These are phyloP conservation scores for Pardosa pseudoannulata DNA, from an alignment of 2,888 invertebrate species.

Conservation along the genomic window DNA sequence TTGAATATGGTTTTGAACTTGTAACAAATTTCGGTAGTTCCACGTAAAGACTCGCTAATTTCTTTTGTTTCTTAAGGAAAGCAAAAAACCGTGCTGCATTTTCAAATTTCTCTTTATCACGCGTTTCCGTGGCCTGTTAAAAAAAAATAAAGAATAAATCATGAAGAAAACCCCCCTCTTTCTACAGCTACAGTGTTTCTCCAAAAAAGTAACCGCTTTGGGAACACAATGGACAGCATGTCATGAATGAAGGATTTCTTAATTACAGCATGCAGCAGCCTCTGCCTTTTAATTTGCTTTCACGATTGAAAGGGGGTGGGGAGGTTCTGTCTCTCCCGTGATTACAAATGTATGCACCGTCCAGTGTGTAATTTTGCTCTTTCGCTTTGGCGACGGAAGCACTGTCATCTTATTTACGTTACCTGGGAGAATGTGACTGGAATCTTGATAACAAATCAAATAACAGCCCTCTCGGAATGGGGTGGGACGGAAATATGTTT, in stretches of 20 bases:
- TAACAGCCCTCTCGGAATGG: too few species aligned
- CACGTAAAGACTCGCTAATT: too few species aligned
- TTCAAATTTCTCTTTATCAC: too few species aligned
- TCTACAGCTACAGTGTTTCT: too few species aligned
- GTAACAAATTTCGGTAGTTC: too few species aligned
- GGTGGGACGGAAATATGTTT: too few species aligned
- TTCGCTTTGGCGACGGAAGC: neutral
- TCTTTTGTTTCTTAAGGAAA: too few species aligned
- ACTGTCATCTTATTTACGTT: neutral
- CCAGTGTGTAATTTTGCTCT: neutral
- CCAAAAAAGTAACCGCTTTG: neutral
- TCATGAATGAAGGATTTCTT: slow-evolving; percentile 1
- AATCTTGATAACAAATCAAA: neutral
- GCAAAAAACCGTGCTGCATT: too few species aligned
- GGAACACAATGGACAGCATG: neutral
- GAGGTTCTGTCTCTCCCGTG: neutral
- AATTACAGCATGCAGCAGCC: neutral
- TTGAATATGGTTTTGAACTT: too few species aligned
- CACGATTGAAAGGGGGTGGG: neutral
- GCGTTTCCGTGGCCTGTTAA: too few species aligned
- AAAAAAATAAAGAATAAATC: too few species aligned
- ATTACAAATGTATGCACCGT: neutral
- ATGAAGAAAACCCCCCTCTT: too few species aligned
- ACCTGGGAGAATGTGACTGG: neutral
- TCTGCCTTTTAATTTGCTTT: neutral